A percentile compares a stretch with the other conserved stretches of the same genome.
These are phyloP conservation scores for Microdon myrmicae DNA, from an alignment of 2,888 invertebrate species.

Conservation along the genomic window DNA sequence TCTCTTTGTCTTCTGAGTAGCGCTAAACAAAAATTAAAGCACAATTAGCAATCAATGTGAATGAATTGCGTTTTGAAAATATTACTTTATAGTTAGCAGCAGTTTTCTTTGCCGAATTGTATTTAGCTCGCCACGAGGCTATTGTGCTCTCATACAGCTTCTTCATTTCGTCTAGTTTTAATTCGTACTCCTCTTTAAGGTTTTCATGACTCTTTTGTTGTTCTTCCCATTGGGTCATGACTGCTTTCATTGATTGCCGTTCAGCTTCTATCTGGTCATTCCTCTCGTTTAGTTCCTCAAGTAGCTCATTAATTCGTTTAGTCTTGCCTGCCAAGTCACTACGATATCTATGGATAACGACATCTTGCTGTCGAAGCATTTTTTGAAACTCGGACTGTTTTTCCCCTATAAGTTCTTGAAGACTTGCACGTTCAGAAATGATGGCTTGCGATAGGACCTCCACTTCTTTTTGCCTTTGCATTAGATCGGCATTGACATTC, in stretches of 20 bases:
- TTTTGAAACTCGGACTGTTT: constrained; percentile 56
- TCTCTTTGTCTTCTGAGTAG: constrained; percentile 73
- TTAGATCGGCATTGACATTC: constrained; percentile 56
- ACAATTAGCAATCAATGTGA: not conserved
- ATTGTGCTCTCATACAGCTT: constrained; percentile 68
- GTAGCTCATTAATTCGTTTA: constrained; percentile 62
- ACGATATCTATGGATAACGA: constrained; percentile 59
- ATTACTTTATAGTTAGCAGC: constrained; percentile 72
- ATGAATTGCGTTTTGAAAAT: not conserved
- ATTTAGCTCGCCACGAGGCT: constrained; percentile 70
- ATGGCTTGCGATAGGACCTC: constrained; percentile 64
- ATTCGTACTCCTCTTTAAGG: constrained; percentile 67
- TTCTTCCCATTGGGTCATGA: constrained; percentile 66
- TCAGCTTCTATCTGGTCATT: constrained; percentile 66
- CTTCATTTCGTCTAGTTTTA: constrained; percentile 68
- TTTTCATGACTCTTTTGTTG: constrained; percentile 68
- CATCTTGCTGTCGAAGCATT: constrained; percentile 57
- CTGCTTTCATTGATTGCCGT: constrained; percentile 67
- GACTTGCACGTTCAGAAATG: constrained; percentile 63
- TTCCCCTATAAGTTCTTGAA: constrained; percentile 58
- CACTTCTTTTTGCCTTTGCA: constrained; percentile 61
- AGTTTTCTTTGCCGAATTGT: constrained; percentile 73
- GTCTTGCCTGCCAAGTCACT: constrained; percentile 67
- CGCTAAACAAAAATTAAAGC: constrained; percentile 66
- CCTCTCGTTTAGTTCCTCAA: constrained; percentile 60